Evolutionary conservation across 2,888 invertebrate genomes (phyloP).

Genomic region (Cephus pygmeus): DNA sequence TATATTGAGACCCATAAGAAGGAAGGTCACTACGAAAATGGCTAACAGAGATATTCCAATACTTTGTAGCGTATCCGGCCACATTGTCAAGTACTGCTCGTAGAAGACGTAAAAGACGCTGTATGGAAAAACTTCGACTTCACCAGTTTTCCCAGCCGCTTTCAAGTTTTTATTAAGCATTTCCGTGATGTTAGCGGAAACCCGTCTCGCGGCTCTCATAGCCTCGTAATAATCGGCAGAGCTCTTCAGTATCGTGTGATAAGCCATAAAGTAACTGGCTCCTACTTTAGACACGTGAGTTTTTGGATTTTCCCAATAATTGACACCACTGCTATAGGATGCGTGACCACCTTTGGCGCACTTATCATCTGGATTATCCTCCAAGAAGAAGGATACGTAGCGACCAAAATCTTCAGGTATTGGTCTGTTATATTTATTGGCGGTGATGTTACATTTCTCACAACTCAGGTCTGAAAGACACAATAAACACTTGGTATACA

Average conservation of each 20-base stretch:
- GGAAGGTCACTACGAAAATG: constrained; percentile 94
- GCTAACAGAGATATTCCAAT: constrained; percentile 89
- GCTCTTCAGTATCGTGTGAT: constrained; percentile 91
- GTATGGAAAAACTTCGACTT: constrained; percentile 85
- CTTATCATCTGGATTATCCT: constrained; percentile 79
- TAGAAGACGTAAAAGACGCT: constrained; percentile 98
- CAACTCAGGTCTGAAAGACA: constrained; percentile 54
- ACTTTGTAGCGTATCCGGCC: constrained; percentile 88
- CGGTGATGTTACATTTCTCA: constrained; percentile 68
- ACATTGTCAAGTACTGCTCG: constrained; percentile 97
- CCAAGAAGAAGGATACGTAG: constrained; percentile 84
- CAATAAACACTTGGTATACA: background rate
- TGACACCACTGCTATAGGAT: constrained; percentile 81
- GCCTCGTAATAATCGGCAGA: constrained; percentile 92
- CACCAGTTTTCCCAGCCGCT: constrained; percentile 64
- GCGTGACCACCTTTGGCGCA: constrained; percentile 91
- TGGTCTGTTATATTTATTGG: constrained; percentile 72
- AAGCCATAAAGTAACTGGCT: constrained; percentile 93
- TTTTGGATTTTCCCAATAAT: constrained; percentile 67
- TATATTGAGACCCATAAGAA: constrained; percentile 93
- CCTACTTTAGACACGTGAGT: constrained; percentile 69
- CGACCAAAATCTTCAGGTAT: constrained; percentile 73
- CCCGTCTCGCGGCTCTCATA: constrained; percentile 81
- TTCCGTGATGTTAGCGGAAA: constrained; percentile 86
- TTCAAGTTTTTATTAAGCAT: constrained; percentile 75